Evolutionary conservation across 2,113 vertebrate genomes (phyloP).

Genomic region (Carlito syrichta): DNA sequence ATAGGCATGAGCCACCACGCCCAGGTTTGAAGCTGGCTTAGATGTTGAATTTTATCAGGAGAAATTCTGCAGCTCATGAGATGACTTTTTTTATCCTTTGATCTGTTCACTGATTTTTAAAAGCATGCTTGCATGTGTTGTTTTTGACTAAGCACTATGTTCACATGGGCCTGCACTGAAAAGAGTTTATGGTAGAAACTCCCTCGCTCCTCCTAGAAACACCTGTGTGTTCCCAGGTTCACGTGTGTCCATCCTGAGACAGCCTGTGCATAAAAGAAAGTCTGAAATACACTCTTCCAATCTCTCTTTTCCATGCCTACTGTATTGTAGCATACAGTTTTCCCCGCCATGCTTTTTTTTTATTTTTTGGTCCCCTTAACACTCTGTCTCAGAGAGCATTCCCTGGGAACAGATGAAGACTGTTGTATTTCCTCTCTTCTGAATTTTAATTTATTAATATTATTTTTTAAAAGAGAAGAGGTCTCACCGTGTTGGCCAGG

Average conservation of each 20-base stretch:
- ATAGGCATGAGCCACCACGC: no score
- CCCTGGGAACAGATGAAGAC: neutral
- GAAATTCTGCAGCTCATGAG: neutral
- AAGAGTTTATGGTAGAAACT: rapidly evolving
- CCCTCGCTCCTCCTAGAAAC: neutral
- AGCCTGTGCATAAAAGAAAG: neutral
- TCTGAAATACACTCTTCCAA: neutral
- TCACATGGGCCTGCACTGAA: neutral
- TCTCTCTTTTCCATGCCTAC: no score
- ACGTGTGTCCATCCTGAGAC: neutral
- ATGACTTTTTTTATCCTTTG: neutral
- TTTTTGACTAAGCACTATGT: neutral
- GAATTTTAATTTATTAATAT: no score
- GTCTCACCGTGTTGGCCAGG: no score
- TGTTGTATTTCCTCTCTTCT: neutral
- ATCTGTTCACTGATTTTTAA: neutral
- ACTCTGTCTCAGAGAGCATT: neutral
- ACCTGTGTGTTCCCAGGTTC: no score
- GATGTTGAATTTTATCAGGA: no score
- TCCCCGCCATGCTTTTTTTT: neutral
- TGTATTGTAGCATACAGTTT: neutral
- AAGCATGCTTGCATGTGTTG: neutral
- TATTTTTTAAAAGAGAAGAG: no score
- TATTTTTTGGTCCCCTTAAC: no score
- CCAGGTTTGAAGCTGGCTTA: no score